These are phyloP conservation scores for Steatocranus sp. DNA, from an alignment of 2,797 vertebrate species.

Conservation along the genomic window DNA sequence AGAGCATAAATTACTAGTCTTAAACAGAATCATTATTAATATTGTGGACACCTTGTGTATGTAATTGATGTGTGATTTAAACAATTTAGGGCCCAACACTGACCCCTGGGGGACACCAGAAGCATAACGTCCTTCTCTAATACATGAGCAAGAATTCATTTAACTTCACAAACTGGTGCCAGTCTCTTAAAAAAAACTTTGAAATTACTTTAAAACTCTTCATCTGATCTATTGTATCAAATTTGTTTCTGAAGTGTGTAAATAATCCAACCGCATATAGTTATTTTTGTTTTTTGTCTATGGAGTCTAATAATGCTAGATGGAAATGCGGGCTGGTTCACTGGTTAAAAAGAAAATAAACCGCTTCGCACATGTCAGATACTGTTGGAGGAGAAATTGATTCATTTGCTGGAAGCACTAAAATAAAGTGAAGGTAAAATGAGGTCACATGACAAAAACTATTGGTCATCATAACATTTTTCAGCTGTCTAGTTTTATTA, in stretches of 20 bases:
- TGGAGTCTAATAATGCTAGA: not conserved
- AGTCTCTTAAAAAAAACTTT: rapidly evolving
- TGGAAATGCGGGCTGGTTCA: not conserved
- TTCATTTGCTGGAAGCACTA: not conserved
- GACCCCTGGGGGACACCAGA: not conserved
- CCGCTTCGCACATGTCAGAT: not conserved
- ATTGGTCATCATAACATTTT: not conserved
- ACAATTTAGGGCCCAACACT: not conserved
- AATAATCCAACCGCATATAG: not conserved
- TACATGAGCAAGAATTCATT: not conserved
- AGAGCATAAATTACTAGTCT: not conserved
- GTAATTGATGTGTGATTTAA: not conserved
- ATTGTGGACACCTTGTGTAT: not conserved
- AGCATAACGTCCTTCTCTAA: not conserved
- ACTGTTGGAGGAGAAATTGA: not conserved
- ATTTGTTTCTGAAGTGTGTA: not conserved
- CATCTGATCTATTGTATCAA: not conserved
- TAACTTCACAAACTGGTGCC: not conserved
- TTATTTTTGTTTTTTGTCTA: not conserved
- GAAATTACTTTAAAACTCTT: not conserved
- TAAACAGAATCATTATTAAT: not conserved
- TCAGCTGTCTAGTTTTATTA: not conserved
- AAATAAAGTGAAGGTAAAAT: not conserved
- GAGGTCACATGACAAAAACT: not conserved
- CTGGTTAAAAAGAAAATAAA: not conserved